Base-by-base conservation (phyloP, 2,113 vertebrate species). In the Xiphophorus maculatus region DNA sequence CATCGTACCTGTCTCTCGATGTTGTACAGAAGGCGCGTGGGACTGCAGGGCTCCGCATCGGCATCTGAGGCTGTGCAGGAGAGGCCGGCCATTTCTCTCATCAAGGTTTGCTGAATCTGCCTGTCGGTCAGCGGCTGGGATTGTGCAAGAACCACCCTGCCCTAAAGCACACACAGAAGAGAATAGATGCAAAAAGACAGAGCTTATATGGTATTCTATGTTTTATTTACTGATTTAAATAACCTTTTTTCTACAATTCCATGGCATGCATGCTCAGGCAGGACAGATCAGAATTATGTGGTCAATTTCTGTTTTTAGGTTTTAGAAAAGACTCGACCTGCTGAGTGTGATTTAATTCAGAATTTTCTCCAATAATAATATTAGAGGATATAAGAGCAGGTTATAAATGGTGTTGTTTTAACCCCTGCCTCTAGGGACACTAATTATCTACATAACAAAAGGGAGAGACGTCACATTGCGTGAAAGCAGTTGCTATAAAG, bases 1-100 rank as follows among this genome's bases (percentile, higher is more conserved):
- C 42, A 1, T 33, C 89, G 89, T 95, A 98, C 97, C 97, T 99
- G 97, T 95, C 95, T 96, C 82, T 98, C 96, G 91, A 99, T 98
- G 94, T 97, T 98, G 85, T 94, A 94, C 86, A 99, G 94, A 74
- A 99, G 96, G 66, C 94, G 93, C 17, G 94, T 96, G 67, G 97
- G 97, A 81, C 97, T 98, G 94, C 96, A 96, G 81, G 95, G 96
- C 84, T 97, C 96, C 80, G 93, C 93, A 91, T 98, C 97, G 77
- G 94, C 92, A 74, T 97, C 96, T 15, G 93, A 92, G 68, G 28
- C 85, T 77, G 95, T 76, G 80, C 88, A 94, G 84, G 96, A 93
- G 73, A 96, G 91, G 81, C 91, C 91, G 72, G 91, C 90, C 87
- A 93, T 93, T 81, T 96, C 95, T 84, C 91, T 89, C 93, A 94